Conservation (phyloP, 1,140 invertebrate genomes). For the Physella acuta region DNA sequence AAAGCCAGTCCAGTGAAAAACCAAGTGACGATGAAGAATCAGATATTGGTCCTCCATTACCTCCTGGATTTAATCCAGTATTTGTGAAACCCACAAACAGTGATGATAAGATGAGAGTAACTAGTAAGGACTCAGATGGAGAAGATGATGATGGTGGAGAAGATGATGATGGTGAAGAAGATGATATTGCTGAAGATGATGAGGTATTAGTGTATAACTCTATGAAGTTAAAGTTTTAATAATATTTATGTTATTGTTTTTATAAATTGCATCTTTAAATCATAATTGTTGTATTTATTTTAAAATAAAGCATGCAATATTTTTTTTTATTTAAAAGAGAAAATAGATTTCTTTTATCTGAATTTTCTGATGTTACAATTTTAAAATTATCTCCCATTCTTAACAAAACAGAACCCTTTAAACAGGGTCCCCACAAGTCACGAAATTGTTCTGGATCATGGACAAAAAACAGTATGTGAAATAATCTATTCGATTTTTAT, state of each 20-base stretch:
- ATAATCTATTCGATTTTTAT: neutral
- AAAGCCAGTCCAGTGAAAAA: no score
- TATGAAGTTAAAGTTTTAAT: conserved; percentile 8
- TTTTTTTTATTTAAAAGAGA: no score
- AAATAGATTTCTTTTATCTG: no score
- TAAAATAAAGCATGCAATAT: no score
- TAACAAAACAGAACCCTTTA: conserved; percentile 52
- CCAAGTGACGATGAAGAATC: conserved; percentile 31
- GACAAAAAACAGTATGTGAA: conserved; percentile 74
- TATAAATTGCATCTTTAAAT: neutral
- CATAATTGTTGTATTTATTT: neutral
- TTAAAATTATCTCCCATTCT: no score
- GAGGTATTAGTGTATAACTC: conserved; percentile 2
- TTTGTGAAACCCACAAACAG: neutral
- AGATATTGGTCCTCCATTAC: conserved; percentile 35
- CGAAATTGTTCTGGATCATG: conserved; percentile 83
- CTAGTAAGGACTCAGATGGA: neutral
- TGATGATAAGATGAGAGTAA: no score
- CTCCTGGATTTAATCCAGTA: conserved; percentile 22
- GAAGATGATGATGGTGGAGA: conserved; percentile 36
- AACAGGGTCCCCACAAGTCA: conserved; percentile 76
- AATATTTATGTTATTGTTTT: neutral
- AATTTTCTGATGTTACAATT: no score
- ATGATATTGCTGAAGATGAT: conserved; percentile 23
- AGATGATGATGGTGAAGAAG: conserved; percentile 36